Base-by-base conservation (phyloP, 2,113 vertebrate genomes). In the Perca flavescens region DNA sequence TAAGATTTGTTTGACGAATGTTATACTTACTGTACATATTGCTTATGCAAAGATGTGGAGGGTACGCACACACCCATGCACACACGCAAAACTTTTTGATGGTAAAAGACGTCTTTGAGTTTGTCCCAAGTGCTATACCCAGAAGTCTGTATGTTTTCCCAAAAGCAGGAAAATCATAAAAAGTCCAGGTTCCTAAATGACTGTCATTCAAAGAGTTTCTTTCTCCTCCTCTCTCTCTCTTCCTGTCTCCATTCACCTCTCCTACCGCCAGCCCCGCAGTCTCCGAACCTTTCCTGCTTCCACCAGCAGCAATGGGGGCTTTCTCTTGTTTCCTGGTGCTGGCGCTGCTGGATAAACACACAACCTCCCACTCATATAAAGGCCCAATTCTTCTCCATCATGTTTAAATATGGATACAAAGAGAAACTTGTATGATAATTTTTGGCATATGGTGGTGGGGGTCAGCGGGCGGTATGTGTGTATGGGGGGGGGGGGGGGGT, bases 341-440 rank as follows among this genome's bases (percentile, higher is more conserved):
- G 91, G 85, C 91, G 84, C 86, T 92, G 94, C 94, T 93, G 94
- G 94, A 94, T 95, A 96, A 95, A 96, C 94, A 96, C 89, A 93
- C 92, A 88, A 80, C 89, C 91, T 89, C 85, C 87, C 86, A 74
- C 86, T 87, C 82, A 34, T 92, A 96, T 94, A 96, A 96, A 96
- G 95, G 86, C 92, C 80, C 89, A 89, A 95, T 96, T 96, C 94
- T 95, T 95, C 94, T 93, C 91, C 89, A 87, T 89, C 91, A 85
- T 93, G 94, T 93, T 94, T 94, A 93, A 95, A 94, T 94, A 94
- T 93, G 95, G 94, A 95, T 92, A 95, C 94, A 96, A 95, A 96
- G 94, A 94, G 91, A 95, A 95, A 95, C 92, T 93, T 94, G 94
- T 94, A 94, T 94, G 95, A 94, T 96, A 91, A 95, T 95, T 95